phyloP scores from a whole-genome alignment of 2,888 invertebrate genomes.

The Erebia palarica region DNA sequence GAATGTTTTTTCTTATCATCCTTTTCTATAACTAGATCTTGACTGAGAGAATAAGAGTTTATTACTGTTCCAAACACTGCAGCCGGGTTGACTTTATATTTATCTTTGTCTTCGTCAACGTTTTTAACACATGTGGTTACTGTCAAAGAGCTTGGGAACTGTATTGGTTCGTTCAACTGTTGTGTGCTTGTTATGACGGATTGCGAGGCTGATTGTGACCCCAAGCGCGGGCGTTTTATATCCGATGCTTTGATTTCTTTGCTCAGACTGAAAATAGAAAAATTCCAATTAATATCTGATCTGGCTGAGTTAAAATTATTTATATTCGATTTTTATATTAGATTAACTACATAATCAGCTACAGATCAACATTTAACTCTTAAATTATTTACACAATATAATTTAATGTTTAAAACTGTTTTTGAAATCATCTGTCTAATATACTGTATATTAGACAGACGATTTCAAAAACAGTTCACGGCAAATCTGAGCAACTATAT shows the following conservation, averaged over 20 bases:
- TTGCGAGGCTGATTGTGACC: conserved; percentile 54
- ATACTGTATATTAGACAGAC: too few relatives aligned
- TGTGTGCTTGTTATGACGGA: conserved; percentile 36
- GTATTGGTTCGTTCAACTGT: conserved; percentile 63
- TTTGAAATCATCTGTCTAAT: too few relatives aligned
- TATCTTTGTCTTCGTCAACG: conserved; percentile 49
- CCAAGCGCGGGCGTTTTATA: conserved; percentile 60
- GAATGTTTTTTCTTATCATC: conserved; percentile 55
- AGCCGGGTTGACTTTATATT: conserved; percentile 45
- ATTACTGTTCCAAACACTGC: conserved; percentile 52
- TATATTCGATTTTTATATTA: too few relatives aligned
- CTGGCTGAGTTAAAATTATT: too few relatives aligned
- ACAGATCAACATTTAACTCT: too few relatives aligned
- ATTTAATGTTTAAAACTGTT: too few relatives aligned
- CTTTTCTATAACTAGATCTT: conserved; percentile 63
- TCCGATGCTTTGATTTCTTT: conserved; percentile 69
- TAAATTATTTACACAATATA: too few relatives aligned
- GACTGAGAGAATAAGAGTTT: conserved; percentile 56
- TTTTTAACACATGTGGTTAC: conserved; percentile 62
- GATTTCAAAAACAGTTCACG: too few relatives aligned
- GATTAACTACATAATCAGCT: too few relatives aligned
- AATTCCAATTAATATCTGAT: not conserved
- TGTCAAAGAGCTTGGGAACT: conserved; percentile 74
- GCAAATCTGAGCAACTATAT: too few relatives aligned
- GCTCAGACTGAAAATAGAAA: conserved; percentile 56